Percentiles rank a stretch among this genome's conserved stretches.
These are phyloP conservation scores for Mesorhabditis sp. DNA, from an alignment of 2,888 invertebrate genomes.

Conservation along the genomic window DNA sequence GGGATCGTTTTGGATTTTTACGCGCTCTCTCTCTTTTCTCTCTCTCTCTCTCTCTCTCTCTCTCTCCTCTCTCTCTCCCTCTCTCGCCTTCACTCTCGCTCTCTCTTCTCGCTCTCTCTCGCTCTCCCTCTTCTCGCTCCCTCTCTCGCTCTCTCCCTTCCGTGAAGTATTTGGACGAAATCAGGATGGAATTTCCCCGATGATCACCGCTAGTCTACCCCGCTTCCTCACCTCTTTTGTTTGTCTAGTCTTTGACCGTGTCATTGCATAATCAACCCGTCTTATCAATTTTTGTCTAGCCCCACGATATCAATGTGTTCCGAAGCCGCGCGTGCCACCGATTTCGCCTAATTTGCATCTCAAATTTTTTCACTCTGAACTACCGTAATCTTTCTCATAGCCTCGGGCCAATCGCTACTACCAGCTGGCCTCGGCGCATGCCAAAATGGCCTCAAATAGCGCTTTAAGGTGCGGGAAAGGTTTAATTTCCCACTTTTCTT, in stretches of 20 bases:
- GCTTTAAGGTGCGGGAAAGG: too few species aligned
- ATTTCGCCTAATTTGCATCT: too few species aligned
- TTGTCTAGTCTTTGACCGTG: constrained; percentile 1
- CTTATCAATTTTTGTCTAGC: constrained; percentile 18
- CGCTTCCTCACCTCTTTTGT: not conserved
- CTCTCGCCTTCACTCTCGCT: constrained; percentile 2
- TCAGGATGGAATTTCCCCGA: constrained; percentile 9
- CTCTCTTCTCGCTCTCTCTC: constrained; percentile 18
- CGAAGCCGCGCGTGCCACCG: not conserved
- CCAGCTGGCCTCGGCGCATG: too few species aligned
- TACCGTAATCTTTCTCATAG: too few species aligned
- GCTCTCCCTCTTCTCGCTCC: constrained; percentile 7
- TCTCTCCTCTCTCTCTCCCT: not conserved
- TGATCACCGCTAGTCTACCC: constrained; percentile 3
- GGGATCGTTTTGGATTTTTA: too few species aligned
- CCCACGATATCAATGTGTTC: constrained; percentile 21
- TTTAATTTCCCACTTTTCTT: too few species aligned
- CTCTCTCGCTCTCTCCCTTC: constrained; percentile 7
- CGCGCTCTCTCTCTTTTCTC: not conserved
- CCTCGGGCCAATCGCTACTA: too few species aligned
- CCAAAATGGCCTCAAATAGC: too few species aligned
- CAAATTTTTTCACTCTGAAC: too few species aligned
- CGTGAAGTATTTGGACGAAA: constrained; percentile 4
- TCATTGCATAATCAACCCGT: constrained; percentile 17
- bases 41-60: constrained; percentile 10